Evolutionary conservation across 2,113 vertebrate genomes (phyloP), one percentile per base, ranked within the genome.

Genomic region (Lepus europaeus): DNA sequence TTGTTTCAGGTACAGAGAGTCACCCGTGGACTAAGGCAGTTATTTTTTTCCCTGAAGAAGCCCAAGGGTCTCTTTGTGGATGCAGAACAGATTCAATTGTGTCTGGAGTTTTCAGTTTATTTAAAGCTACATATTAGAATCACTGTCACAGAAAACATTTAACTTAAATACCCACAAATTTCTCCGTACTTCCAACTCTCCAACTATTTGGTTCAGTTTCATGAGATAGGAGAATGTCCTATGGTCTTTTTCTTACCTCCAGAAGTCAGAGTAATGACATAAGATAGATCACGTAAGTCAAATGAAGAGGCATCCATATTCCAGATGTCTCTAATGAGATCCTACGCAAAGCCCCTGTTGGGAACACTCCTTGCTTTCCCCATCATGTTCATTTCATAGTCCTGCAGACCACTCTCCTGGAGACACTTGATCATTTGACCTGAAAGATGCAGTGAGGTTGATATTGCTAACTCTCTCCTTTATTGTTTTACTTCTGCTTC

Each of bases 301-400:
- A 76, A 53, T 25, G 31, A 29, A 45, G 3, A 3, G 19, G 25
- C 69, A 72, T 80, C 6, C 31, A 76, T 20, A 9, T 5, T 76
- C 61, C 17, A 36, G 61, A 74, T 16, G 5, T 9, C 9, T 6
- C 9, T 25, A 8, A 23, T 36, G 77, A 94, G 39, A 17, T 89
- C 33, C 45, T 19, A 2, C 23, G 45, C 7, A 8, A 73, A 64
- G 7, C 77, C 20, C 17, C 22, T 77, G 23, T 39, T 0, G 0
- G 11, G 45, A 56, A 23, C 25, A 31, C 27, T 25, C 33, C 16
- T 51, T 20, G 1, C 2, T 13, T 31, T 59, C 9, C 23, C 39
- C 20, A 29, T 17, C 7, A 22, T 11, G 0, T 4, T 9, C 8
- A n/a, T 45, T 9, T 20, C 3, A 22, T 13, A 7, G 3, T 70